Conservation (phyloP, 2,888 invertebrate species). For the Mythimna pallens region DNA sequence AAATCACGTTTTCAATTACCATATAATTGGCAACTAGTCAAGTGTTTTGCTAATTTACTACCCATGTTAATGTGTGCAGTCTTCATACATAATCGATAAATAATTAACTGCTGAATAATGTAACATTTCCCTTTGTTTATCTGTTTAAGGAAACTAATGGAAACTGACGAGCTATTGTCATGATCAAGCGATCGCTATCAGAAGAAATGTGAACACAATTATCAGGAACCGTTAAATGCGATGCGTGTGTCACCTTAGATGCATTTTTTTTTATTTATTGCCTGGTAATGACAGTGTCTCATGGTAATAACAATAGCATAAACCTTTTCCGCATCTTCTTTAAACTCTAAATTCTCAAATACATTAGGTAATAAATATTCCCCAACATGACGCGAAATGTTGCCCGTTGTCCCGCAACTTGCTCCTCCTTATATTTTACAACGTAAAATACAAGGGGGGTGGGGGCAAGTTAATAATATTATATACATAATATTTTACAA, state of each 20-base stretch:
- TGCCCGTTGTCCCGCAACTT: no score
- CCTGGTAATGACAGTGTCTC: slow-evolving; percentile 14
- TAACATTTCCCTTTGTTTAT: slow-evolving; percentile 62
- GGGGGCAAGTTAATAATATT: no score
- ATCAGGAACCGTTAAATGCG: slow-evolving; percentile 52
- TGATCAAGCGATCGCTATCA: slow-evolving; percentile 48
- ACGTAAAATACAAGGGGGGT: no score
- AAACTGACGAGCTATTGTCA: slow-evolving; percentile 68
- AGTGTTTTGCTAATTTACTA: slow-evolving; percentile 22
- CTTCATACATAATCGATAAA: slow-evolving; percentile 62
- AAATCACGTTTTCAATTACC: slow-evolving; percentile 24
- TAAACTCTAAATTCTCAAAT: background rate
- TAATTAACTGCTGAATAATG: slow-evolving; percentile 62
- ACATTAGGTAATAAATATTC: no score
- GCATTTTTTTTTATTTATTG: slow-evolving; percentile 21
- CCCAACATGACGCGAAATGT: no score
- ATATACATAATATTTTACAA: no score
- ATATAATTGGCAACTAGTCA: slow-evolving; percentile 46
- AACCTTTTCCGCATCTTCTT: background rate
- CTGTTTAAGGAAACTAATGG: slow-evolving; percentile 62
- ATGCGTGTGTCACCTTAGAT: slow-evolving; percentile 44
- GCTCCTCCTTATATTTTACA: no score
- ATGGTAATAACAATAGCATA: slow-evolving; percentile 3
- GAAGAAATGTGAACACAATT: slow-evolving; percentile 70
- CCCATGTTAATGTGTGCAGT: slow-evolving; percentile 39